Percentiles rank a stretch among this genome's conserved stretches.
Evolutionary conservation across 2,113 vertebrate genomes (phyloP).

Genomic region (Nymphicus hollandicus): DNA sequence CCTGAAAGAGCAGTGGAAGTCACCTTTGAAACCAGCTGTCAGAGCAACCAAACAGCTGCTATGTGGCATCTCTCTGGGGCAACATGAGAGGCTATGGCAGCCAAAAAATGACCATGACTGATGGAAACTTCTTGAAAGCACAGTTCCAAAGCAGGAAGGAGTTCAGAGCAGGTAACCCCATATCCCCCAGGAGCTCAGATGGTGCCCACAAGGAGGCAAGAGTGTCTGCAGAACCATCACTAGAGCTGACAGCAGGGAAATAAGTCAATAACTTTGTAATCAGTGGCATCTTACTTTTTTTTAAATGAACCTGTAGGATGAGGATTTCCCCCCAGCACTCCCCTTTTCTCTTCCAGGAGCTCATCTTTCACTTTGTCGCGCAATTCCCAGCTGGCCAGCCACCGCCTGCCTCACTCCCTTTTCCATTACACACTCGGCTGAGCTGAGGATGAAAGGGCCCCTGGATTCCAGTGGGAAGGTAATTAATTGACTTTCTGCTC

Average conservation of each 20-base stretch:
- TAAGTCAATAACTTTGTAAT: not conserved
- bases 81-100: not conserved
- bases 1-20: not conserved
- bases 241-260: not conserved
- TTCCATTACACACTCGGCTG: conserved; percentile 94
- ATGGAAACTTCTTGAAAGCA: not conserved
- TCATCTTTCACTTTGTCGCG: conserved; percentile 64
- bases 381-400: conserved; percentile 68
- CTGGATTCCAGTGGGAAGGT: conserved; percentile 58
- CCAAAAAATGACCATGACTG: not conserved
- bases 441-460: conserved; percentile 71
- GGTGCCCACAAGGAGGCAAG: not conserved
- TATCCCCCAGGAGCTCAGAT: not conserved
- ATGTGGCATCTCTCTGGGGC: not conserved
- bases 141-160: not conserved
- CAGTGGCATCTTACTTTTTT: conserved; percentile 33
- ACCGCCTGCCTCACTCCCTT: conserved; percentile 75
- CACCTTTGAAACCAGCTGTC: not conserved
- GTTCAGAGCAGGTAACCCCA: not conserved
- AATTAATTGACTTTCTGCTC: conserved; percentile 81
- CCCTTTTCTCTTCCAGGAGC: conserved; percentile 5
- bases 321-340: not conserved
- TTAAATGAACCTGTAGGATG: conserved; percentile 53
- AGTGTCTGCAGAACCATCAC: not conserved
- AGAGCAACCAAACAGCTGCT: not conserved